A percentile compares a stretch with the other conserved stretches of the same genome.
Evolutionary conservation across 2,113 vertebrate genomes (phyloP).

Genomic region (Glareola pratincola): DNA sequence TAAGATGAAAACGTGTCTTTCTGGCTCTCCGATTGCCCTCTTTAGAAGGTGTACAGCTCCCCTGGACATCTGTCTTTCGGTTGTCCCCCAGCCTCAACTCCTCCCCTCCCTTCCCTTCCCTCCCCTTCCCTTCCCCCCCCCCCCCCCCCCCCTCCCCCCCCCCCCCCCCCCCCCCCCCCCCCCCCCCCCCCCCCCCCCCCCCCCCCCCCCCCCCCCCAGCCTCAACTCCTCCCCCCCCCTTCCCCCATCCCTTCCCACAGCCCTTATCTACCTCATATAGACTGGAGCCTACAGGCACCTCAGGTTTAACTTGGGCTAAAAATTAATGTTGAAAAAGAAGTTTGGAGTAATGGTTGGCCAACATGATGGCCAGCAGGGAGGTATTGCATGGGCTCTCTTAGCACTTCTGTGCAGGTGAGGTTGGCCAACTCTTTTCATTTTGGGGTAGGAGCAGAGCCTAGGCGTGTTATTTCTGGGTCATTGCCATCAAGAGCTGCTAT

Average conservation of each 20-base stretch:
- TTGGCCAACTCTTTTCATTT: not conserved
- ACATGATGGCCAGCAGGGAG: not conserved
- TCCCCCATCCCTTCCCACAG: not conserved
- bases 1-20: not conserved
- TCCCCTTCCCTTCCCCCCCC: not conserved
- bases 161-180: accelerated
- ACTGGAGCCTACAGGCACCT: not conserved
- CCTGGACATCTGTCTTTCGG: not conserved
- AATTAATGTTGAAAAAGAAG: not conserved
- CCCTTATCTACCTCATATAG: not conserved
- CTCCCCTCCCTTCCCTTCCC: accelerated
- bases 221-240: not conserved
- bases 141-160: accelerated
- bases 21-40: not conserved
- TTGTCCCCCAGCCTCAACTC: not conserved
- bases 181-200: accelerated
- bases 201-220: accelerated
- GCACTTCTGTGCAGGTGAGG: not conserved
- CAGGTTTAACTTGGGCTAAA: not conserved
- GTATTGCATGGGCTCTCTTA: no score
- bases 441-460: not conserved
- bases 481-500: not conserved
- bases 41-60: not conserved
- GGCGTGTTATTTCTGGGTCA: not conserved
- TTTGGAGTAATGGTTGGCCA: not conserved